Base-by-base conservation (phyloP, 2,113 vertebrate species). In the Actenoides lindsayi region DNA sequence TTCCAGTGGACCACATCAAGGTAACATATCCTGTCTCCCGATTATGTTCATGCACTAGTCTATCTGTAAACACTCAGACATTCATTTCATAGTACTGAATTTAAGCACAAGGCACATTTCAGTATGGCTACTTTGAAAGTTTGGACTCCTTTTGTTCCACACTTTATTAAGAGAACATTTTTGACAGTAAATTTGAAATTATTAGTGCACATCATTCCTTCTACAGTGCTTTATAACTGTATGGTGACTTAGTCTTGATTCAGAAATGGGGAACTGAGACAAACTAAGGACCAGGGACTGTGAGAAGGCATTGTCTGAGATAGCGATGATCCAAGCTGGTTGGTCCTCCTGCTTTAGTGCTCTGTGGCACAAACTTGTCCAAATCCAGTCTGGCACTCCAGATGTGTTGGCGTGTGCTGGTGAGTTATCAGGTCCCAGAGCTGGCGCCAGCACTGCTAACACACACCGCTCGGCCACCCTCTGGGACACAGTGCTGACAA, bases 401-500 rank as follows among this genome's bases (percentile, higher is more conserved):
- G 41, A 10, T 87, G n/a, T 37, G 27, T 19, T n/a, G 41, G 35
- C 1, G 1, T 13, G n/a, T 35, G 17, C 30, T 46, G 33, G n/a
- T 0, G 5, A 81, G 59, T n/a, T 63, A 31, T 10, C 0, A 0
- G 6, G 35, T 50, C 59, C 23, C 35, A 62, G 46, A 19, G 31
- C 27, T 42, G 53, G 59, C 0, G 1, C 23, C 35, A 65, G 51
- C 1, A 0, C 51, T 54, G 51, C 35, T 56, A 23, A 56, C 2
- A 1, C 11, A 13, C 1, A 4, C 11, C 3, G 0, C 30, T 41
- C 13, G 0, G 31, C 21, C 31, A 35, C 42, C 21, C 20, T n/a
- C 42, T 25, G 31, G 37, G 30, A 57, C 2, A 0, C 2, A 0
- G 20, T 16, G 8, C 24, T 42, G 67, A 48, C 27, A 51, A 3